These are phyloP conservation scores for Aphyosemion australe DNA, from an alignment of 2,113 vertebrate genomes.

Conservation along the genomic window DNA sequence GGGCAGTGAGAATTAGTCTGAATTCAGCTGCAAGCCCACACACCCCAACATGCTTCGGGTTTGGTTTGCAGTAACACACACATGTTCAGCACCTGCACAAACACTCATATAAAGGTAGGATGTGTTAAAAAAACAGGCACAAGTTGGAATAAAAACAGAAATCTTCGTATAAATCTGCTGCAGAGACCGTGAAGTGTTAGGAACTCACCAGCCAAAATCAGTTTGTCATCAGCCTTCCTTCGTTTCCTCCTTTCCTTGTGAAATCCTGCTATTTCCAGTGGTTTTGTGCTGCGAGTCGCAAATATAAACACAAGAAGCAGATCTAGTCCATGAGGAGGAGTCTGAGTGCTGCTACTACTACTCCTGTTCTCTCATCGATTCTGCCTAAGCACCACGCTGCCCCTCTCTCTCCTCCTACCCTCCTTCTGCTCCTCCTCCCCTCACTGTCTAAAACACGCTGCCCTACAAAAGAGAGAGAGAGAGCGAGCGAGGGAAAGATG, in stretches of 20 bases:
- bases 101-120: constrained; percentile 13
- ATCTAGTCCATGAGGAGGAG: constrained; percentile 26
- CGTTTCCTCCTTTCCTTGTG: constrained; percentile 25
- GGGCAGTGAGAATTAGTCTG: constrained; percentile 59
- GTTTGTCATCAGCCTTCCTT: constrained; percentile 73
- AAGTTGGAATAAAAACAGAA: neutral
- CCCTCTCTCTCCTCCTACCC: constrained; percentile 32
- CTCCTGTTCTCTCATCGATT: constrained; percentile 56
- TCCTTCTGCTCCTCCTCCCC: constrained; percentile 47
- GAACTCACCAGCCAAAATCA: constrained; percentile 72
- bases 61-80: constrained; percentile 29
- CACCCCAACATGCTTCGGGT: constrained; percentile 62
- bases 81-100: constrained; percentile 32
- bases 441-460: constrained; percentile 42
- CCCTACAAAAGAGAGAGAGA: constrained; percentile 34
- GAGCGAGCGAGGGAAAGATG: constrained; percentile 8
- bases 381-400: constrained; percentile 57
- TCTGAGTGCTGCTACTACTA: constrained; percentile 53
- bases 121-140: neutral
- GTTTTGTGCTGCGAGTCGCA: neutral
- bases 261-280: constrained; percentile 39
- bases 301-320: constrained; percentile 13
- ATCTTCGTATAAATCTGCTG: constrained; percentile 1
- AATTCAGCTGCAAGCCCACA: constrained; percentile 55
- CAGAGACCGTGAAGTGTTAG: constrained; percentile 16